Percentiles rank a stretch among this genome's conserved stretches.
These are phyloP conservation scores for Aspidiotus rigidus DNA, from an alignment of 2,888 invertebrate species.

Conservation along the genomic window DNA sequence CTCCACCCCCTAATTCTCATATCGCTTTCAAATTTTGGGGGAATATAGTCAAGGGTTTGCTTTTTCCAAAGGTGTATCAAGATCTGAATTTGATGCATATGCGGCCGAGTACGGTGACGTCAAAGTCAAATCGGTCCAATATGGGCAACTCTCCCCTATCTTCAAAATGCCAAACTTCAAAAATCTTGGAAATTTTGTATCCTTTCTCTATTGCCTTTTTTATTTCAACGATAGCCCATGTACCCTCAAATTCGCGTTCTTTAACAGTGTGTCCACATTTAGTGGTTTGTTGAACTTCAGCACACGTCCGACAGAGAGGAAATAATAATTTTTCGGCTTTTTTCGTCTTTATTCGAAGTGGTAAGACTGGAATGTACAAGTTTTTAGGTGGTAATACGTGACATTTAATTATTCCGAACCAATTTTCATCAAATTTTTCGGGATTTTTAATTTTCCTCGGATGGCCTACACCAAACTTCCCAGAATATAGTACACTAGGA, in stretches of 20 bases:
- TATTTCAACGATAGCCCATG: conserved; percentile 20
- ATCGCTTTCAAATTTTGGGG: too few relatives aligned
- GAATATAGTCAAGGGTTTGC: too few relatives aligned
- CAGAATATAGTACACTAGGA: conserved; percentile 37
- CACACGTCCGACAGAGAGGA: neutral
- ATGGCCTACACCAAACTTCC: conserved; percentile 37
- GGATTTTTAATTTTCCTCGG: conserved; percentile 37
- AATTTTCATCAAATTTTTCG: conserved; percentile 34
- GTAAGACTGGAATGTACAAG: conserved; percentile 2
- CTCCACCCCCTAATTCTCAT: too few relatives aligned
- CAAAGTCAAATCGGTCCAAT: neutral
- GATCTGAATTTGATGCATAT: too few relatives aligned
- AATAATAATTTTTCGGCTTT: conserved; percentile 8
- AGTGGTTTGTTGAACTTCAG: conserved; percentile 1
- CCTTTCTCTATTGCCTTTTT: conserved; percentile 27
- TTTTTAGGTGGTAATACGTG: neutral
- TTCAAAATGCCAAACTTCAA: conserved; percentile 29
- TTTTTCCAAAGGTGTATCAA: too few relatives aligned
- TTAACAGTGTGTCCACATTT: conserved; percentile 13
- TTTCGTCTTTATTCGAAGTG: neutral
- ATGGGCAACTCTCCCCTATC: conserved; percentile 1
- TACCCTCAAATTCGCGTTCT: conserved; percentile 22
- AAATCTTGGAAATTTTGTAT: conserved; percentile 26
- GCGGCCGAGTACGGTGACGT: too few relatives aligned
- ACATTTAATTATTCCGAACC: conserved; percentile 7